These are phyloP conservation scores for Sebastes ruberrimus DNA, from an alignment of 2,797 vertebrate species.

Conservation along the genomic window DNA sequence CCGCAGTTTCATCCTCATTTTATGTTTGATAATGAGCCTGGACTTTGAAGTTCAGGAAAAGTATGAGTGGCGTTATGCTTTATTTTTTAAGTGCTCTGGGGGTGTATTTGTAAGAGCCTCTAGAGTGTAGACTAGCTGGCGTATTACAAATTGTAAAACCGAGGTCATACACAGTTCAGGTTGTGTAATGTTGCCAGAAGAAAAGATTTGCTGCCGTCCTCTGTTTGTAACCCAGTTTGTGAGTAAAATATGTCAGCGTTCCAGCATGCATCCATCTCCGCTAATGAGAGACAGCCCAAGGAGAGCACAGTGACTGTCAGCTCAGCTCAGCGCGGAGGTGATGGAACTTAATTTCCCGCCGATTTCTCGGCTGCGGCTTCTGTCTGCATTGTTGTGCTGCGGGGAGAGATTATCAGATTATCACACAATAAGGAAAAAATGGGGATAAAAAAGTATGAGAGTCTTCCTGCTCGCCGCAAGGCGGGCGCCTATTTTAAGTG, in stretches of 20 bases:
- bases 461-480: conserved; percentile 5
- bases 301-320: conserved; percentile 49
- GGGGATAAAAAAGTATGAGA: conserved; percentile 26
- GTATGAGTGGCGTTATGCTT: conserved; percentile 3
- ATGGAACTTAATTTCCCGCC: conserved; percentile 60
- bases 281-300: conserved; percentile 64
- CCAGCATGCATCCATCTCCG: conserved; percentile 51
- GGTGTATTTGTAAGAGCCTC: conserved; percentile 27
- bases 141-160: conserved; percentile 17
- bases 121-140: conserved; percentile 8
- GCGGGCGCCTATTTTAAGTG: background rate
- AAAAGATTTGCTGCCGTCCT: conserved; percentile 38
- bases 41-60: conserved; percentile 56
- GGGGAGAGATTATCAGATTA: conserved; percentile 74
- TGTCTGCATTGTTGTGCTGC: conserved; percentile 60
- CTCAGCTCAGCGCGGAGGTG: conserved; percentile 34
- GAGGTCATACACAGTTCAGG: conserved; percentile 61
- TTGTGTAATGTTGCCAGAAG: conserved; percentile 24
- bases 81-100: conserved; percentile 27
- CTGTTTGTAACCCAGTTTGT: conserved; percentile 53
- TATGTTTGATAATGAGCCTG: conserved; percentile 43
- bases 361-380: conserved; percentile 47
- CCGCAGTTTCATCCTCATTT: conserved; percentile 38
- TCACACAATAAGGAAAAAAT: conserved; percentile 42
- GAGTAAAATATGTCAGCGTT: conserved; percentile 54